Base-by-base conservation (phyloP, 2,113 vertebrate genomes). In the Pheucticus melanocephalus region DNA sequence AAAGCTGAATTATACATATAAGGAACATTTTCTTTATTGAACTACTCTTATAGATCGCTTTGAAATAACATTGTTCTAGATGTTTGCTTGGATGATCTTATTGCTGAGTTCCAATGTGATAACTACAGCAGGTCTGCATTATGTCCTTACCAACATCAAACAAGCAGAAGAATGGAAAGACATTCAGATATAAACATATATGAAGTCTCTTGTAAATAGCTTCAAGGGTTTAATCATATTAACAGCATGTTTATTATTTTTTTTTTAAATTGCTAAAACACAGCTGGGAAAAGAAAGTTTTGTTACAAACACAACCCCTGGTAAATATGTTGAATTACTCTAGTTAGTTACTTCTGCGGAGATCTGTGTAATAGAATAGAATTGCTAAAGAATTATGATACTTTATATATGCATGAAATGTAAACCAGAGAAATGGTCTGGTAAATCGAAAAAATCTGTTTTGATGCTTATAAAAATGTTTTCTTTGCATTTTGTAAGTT, bases 1-100 rank as follows among this genome's bases (percentile, higher is more conserved):
- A 97, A 95, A 92, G 59, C 78, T 96, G 85, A 95, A 94, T 96
- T 96, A 92, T 94, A 95, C 56, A 96, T 95, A 96, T 95, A 95
- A 86, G 80, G 85, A 95, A 68, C 69, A 51, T 94, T 97, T 96
- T 88, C 72, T 97, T 96, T 97, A 97, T 94, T 97, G 95, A 97
- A 92, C 92, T 94, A 77, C 86, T 88, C 92, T 90, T 90, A 95
- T 83, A 71, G 92, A 93, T 97, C 1, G 18, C 72, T 96, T 83
- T 75, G 75, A 96, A 93, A 95, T 83, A 94, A 82, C 47, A 24
- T 65, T 83, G 54, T 70, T 93, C 54, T 93, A 93, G 84, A 68
- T 14, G 2, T 70, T 92, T 94, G 82, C 96, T 90, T 95, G 90
- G 84, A 66, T 95, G 80, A 93, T 92, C 97, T 91, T 90, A 90